Evolutionary conservation across 2,797 vertebrate species (phyloP), one percentile per base, ranked within the genome.

Genomic region (Nyctibius grandis): DNA sequence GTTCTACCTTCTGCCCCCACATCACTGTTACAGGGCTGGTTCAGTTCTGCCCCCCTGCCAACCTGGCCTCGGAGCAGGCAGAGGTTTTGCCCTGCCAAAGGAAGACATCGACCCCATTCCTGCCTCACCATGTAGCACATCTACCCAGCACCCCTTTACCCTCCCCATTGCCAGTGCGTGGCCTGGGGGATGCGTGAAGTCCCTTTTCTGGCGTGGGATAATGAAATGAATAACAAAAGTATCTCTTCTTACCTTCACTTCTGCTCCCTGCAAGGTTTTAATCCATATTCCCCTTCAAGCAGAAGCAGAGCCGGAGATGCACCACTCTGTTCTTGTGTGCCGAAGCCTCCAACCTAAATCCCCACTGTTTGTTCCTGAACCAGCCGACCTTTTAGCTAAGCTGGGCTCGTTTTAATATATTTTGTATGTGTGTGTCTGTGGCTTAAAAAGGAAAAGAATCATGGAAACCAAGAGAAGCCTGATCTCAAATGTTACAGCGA

Each of bases 401-500:
- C 97, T 85, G 56, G 70, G 34, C 92, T 96, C 76, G 21, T 96
- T 93, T 88, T 85, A 92, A 76, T 92, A 88, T 88, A 72, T 86
- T 96, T 59, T 91, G 64, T 95, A 38, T 47, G 45, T 96, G 94
- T 95, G 69, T 94, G 91, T 72, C 89, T 73, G 87, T 65, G 93
- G 97, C 96, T 97, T 97, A 95, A 96, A 93, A 86, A 77, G 57
- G 54, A 74, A 91, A 89, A 87, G 78, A 81, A 68, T 80, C 88
- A 36, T 80, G 60, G 93, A 94, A 93, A 93, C 47, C 10, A 22
- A 75, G 89, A 91, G 91, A 85, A 1, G 11, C 75, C 91, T 63
- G 67, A 89, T 81, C 69, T 95, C 97, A 98, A 98, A 98, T 97
- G 97, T 98, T 97, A 97, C 88, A 87, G 96, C 56, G 75, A 95